phyloP scores from a whole-genome alignment of 1,140 invertebrate genomes.

The Sarcophaga peregrina region DNA sequence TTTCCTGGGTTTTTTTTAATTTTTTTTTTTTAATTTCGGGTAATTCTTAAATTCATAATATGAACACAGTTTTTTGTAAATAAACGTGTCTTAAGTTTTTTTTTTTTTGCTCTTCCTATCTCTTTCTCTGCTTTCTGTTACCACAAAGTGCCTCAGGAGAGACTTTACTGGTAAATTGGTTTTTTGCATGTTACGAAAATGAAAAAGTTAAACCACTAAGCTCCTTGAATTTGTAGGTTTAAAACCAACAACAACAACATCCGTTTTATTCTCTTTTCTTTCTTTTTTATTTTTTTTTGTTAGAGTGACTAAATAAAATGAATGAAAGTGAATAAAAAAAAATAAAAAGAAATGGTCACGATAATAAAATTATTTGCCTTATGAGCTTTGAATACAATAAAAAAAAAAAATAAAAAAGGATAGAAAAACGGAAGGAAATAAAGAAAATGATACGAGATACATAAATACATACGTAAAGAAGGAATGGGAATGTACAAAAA shows the following conservation, averaged over 20 bases:
- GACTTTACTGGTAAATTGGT: slow-evolving; percentile 6
- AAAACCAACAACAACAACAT: not conserved
- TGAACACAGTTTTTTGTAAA: not conserved
- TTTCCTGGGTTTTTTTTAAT: no score
- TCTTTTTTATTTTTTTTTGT: no score
- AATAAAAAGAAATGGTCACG: not conserved
- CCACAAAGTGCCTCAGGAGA: not conserved
- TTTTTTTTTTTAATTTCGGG: no score
- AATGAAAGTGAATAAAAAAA: not conserved
- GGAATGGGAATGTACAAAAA: no score
- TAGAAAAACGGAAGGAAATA: no score
- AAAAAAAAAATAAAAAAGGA: not conserved
- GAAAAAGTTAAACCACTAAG: not conserved
- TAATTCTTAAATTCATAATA: no score
- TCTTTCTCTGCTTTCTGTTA: no score
- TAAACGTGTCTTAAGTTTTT: not conserved
- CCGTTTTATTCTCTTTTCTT: no score
- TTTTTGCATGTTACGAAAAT: slow-evolving; percentile 12
- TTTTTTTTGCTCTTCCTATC: not conserved
- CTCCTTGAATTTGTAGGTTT: not conserved
- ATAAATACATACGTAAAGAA: no score
- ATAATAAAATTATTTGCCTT: slow-evolving; percentile 23
- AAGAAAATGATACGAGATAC: no score
- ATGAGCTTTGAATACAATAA: not conserved
- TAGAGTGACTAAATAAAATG: no score